phyloP scores from a whole-genome alignment of 2,113 vertebrate species.

The Arothron firmamentum region DNA sequence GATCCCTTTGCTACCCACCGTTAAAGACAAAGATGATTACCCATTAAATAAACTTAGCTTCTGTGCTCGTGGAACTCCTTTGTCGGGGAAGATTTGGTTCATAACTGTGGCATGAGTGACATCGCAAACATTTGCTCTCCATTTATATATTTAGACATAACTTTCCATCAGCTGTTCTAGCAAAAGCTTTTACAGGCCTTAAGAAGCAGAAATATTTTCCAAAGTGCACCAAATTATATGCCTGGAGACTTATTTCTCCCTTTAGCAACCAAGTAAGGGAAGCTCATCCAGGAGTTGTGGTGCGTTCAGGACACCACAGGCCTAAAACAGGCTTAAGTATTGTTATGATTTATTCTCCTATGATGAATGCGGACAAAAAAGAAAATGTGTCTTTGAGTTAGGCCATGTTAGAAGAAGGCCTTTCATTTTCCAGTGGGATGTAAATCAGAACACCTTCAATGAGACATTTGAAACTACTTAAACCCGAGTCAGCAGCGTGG shows the following conservation, averaged over 20 bases:
- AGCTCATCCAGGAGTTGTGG: conserved; percentile 18
- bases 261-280: conserved; percentile 27
- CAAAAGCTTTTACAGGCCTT: conserved; percentile 20
- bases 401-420: background rate
- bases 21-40: background rate
- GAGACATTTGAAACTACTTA: conserved; percentile 28
- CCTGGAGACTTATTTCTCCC: conserved; percentile 28
- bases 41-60: background rate
- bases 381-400: background rate
- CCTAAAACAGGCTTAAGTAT: conserved; percentile 8
- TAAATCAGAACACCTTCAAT: conserved; percentile 11
- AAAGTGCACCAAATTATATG: conserved; percentile 58
- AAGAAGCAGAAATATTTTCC: conserved; percentile 13
- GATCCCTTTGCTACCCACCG: background rate
- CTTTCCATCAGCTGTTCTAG: conserved; percentile 8
- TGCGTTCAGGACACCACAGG: conserved; percentile 11
- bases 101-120: too few species aligned
- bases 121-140: too few species aligned
- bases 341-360: conserved; percentile 13
- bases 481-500: conserved; percentile 30
- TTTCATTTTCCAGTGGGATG: conserved; percentile 20
- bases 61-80: background rate
- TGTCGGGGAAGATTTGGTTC: background rate
- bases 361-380: too few species aligned
- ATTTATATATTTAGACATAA: conserved; percentile 1